Percentiles rank a stretch among this genome's conserved stretches.
Evolutionary conservation across 2,888 invertebrate genomes (phyloP).

Genomic region (Idaea dimidiata): DNA sequence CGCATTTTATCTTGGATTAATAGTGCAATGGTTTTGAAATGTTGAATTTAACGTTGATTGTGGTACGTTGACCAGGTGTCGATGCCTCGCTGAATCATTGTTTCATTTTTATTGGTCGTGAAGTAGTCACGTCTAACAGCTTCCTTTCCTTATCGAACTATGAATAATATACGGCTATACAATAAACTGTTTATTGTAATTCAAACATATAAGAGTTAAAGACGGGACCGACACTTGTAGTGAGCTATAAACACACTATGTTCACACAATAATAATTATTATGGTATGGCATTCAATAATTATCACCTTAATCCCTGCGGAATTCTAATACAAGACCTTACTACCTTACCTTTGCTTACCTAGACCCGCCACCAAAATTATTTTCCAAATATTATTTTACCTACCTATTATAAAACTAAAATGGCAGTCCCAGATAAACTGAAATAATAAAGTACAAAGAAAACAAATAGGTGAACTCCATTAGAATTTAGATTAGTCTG

Average conservation of each 20-base stretch:
- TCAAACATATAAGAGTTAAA: background rate
- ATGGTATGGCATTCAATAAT: too few species aligned
- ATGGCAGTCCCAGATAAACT: conserved; percentile 17
- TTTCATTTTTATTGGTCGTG: conserved; percentile 20
- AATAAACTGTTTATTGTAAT: background rate
- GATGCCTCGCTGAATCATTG: conserved; percentile 27
- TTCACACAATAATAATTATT: too few species aligned
- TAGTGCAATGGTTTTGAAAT: conserved; percentile 60
- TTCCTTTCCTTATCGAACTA: conserved; percentile 11
- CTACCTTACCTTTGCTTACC: too few species aligned
- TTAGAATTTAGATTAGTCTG: conserved; percentile 33
- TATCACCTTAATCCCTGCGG: too few species aligned
- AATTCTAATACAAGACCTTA: too few species aligned
- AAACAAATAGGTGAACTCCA: conserved; percentile 25
- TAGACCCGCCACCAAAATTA: too few species aligned
- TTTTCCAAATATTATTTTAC: too few species aligned
- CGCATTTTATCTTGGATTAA: conserved; percentile 73
- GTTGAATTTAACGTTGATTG: conserved; percentile 64
- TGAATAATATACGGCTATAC: conserved; percentile 6
- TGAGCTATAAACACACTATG: background rate
- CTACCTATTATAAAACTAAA: background rate
- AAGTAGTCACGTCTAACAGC: background rate
- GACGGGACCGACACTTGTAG: background rate
- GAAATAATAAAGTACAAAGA: conserved; percentile 24
- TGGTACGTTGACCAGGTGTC: conserved; percentile 39